Base-by-base conservation (phyloP, 1,140 invertebrate genomes). In the Heliothis virescens region DNA sequence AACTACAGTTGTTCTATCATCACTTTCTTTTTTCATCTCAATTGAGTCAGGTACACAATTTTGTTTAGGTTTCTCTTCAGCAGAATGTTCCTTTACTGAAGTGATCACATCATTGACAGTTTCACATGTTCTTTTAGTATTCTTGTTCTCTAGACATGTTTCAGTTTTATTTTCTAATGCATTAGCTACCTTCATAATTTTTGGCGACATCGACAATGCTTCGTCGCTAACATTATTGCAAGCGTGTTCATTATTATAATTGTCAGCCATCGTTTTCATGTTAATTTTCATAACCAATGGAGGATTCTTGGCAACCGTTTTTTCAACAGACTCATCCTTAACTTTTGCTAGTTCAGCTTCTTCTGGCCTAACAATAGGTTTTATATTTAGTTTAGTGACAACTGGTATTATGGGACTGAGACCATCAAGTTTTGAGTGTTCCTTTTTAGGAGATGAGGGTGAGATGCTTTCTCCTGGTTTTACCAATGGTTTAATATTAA, bases 211-310 rank as follows among this genome's bases (percentile, higher is more conserved):
- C 53, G 47, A 26, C 16, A 76, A 52, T 60, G 9, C 13, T 52
- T 50, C 62, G 34, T 72, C 69, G 59, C 55, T 50, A 11, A 82
- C 15, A 80, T 80, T 79, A 41, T 83, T 83, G 78, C 75, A 77
- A 60, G 63, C 53, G 84, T 86, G 78, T 73, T 85, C 81, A 79
- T 88, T 89, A 21, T 80, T 63, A 67, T 83, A 80, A 34, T 84
- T 82, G 29, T 93, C 91, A 50, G 81, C 59, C 12, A 87, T 87
- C 72, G 88, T 74, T 86, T 93, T 94, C 82, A 91, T 92, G 79
- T 93, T 94, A 78, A 94, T 92, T 89, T 93, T 94, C 92, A 94
- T 93, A n/a, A 94, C 81, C 65, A 94, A 79, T 48, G 92, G 93
- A 72, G 92, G 93, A 85, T 94, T 90, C 85, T 92, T 93, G 12